These are phyloP conservation scores for Castor canadensis DNA, from an alignment of 2,113 vertebrate genomes.

Conservation along the genomic window DNA sequence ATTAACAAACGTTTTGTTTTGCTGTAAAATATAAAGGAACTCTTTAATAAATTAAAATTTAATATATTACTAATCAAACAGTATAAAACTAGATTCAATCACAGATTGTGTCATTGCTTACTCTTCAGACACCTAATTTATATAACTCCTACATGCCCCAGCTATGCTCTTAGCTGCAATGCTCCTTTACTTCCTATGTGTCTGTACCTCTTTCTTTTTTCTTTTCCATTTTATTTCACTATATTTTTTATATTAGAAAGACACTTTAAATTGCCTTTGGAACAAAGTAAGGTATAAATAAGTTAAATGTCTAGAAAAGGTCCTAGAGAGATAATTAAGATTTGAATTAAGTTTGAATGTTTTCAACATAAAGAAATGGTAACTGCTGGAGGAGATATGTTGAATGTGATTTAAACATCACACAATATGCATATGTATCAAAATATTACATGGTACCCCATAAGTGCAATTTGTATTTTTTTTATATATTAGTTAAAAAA, in stretches of 20 bases:
- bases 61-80: constrained; percentile 29
- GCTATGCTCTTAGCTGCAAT: neutral
- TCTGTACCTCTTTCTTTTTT: neutral
- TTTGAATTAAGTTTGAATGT: neutral
- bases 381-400: neutral
- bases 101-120: neutral
- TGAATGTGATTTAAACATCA: neutral
- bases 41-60: too few relatives aligned
- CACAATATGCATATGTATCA: neutral
- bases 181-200: neutral
- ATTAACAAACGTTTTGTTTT: neutral
- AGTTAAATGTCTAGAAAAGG: constrained; percentile 43
- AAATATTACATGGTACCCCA: neutral
- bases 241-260: neutral
- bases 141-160: neutral
- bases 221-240: neutral
- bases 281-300: neutral
- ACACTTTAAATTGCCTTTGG: neutral
- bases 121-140: neutral
- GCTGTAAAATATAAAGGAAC: neutral
- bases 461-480: neutral
- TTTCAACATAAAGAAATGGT: neutral
- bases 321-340: constrained; percentile 7
- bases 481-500: neutral
- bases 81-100: constrained; percentile 32